Conservation (phyloP, 2,113 vertebrate genomes). For the Zosterops pallidus region DNA sequence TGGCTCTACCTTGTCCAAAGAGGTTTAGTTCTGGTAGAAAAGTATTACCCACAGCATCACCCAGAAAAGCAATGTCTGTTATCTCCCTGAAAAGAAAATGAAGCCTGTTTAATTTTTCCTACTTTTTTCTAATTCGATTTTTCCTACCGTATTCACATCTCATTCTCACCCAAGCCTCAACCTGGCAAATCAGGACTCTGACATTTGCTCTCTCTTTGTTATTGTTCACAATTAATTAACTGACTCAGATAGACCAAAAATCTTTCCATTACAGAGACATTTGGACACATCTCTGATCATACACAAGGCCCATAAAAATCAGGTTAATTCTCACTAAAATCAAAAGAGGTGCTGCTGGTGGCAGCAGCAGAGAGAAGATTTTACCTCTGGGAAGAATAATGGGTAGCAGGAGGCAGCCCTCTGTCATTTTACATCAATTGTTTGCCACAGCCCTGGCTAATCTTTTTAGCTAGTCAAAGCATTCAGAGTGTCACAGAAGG, state of each 20-base stretch:
- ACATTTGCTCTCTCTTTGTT: not conserved
- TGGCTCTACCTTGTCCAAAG: not conserved
- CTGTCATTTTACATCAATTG: not conserved
- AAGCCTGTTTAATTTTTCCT: not conserved
- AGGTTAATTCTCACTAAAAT: not conserved
- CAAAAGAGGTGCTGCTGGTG: not conserved
- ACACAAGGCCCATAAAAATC: not conserved
- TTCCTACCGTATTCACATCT: not conserved
- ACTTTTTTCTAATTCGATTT: not conserved
- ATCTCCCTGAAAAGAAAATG: not conserved
- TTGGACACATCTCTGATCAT: not conserved
- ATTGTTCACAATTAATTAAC: not conserved
- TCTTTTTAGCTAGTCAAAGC: not conserved
- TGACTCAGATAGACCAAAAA: not conserved
- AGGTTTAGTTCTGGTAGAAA: not conserved
- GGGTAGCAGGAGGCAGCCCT: not conserved
- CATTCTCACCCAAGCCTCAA: not conserved
- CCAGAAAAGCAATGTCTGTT: not conserved
- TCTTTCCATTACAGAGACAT: not conserved
- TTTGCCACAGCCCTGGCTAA: not conserved
- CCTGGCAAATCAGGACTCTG: not conserved
- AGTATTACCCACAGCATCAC: no score
- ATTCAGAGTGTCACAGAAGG: not conserved
- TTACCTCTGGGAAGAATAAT: not conserved
- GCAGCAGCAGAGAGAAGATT: not conserved